Evolutionary conservation across 2,797 vertebrate species (phyloP).

Genomic region (Orientallactaga sibirica): DNA sequence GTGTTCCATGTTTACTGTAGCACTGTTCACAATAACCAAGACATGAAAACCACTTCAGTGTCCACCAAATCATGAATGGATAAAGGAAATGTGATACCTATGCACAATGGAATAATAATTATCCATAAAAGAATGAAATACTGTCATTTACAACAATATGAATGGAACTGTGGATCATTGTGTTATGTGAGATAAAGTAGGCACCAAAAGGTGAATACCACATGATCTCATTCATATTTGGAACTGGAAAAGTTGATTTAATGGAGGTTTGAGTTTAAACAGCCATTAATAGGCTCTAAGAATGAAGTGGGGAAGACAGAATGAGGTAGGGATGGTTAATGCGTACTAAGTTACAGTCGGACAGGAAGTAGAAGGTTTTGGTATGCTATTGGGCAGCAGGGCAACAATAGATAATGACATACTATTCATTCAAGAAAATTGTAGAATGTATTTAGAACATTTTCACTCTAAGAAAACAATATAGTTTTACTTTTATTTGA

Average conservation of each 20-base stretch:
- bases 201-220: not conserved
- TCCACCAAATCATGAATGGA: not conserved
- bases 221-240: not conserved
- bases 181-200: not conserved
- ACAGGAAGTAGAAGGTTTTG: not conserved
- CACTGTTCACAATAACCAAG: not conserved
- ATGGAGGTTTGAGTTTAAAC: not conserved
- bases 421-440: not conserved
- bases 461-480: not conserved
- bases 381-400: too few species aligned
- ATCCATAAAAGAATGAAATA: not conserved
- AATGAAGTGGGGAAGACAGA: too few species aligned
- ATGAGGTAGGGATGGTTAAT: not conserved
- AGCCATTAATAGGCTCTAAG: not conserved
- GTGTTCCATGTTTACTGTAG: not conserved
- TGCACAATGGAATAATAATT: not conserved
- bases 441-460: not conserved
- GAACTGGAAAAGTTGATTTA: not conserved
- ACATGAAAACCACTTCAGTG: not conserved
- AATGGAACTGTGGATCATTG: not conserved
- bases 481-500: not conserved
- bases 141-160: not conserved
- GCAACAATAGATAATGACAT: not conserved
- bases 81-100: not conserved
- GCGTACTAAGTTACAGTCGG: not conserved